These are phyloP conservation scores for Drosophila tanythrix DNA, from an alignment of 2,888 invertebrate species.

Conservation along the genomic window DNA sequence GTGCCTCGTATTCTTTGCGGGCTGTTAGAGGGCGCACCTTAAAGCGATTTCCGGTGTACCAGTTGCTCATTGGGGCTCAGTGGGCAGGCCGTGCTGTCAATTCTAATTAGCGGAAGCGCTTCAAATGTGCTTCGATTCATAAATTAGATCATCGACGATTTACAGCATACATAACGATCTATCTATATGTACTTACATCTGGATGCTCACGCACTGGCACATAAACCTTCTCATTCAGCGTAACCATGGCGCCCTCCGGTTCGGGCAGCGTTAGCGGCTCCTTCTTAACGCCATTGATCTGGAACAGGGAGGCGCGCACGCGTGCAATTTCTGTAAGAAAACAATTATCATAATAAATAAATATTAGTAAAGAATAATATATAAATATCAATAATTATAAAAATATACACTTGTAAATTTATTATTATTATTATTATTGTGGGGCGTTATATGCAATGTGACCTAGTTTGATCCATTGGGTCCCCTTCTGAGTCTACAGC, in stretches of 20 bases:
- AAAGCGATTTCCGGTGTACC: conserved; percentile 83
- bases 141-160: conserved; percentile 65
- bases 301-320: conserved; percentile 98
- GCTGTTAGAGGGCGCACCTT: conserved; percentile 78
- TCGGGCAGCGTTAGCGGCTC: conserved; percentile 96
- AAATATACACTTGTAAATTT: neutral
- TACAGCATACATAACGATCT: neutral
- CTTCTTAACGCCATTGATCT: conserved; percentile 98
- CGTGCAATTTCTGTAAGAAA: conserved; percentile 97
- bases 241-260: conserved; percentile 94
- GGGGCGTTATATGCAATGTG: neutral
- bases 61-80: conserved; percentile 82
- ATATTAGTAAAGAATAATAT: conserved; percentile 7
- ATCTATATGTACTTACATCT: conserved; percentile 92
- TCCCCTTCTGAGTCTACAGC: neutral
- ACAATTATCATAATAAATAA: conserved; percentile 3
- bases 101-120: conserved; percentile 82
- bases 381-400: neutral
- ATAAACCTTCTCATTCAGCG: conserved; percentile 99
- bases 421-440: neutral
- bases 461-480: neutral
- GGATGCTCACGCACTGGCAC: conserved; percentile 99
- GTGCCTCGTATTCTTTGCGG: conserved; percentile 47
- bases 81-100: conserved; percentile 71
- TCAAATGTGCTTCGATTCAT: conserved; percentile 65